Evolutionary conservation across 2,797 vertebrate species (phyloP), one percentile per base, ranked within the genome.

Genomic region (Mormyrops boulengeri): DNA sequence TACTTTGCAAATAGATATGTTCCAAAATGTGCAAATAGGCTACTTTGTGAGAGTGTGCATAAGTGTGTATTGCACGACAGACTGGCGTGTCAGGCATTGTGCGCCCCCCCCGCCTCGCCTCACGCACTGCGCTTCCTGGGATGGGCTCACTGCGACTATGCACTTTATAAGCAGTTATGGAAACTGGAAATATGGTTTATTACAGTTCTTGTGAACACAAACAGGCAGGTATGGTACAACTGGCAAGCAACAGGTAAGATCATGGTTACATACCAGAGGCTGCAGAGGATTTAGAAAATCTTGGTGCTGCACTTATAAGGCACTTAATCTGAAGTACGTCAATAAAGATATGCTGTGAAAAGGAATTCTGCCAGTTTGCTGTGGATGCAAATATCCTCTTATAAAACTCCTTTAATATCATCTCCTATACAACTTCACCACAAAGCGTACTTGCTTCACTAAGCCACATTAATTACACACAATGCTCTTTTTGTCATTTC

Each of bases 401-500:
- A 80, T 41, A 47, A 80, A 80, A 80, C 38, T 80, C 17, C 17
- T 80, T 80, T 80, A 41, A 80, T 19, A 44, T 80, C 73, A 44
- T 73, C 66, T 73, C 41, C 73, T 44, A 11, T 80, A 38, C 66
- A 38, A 73, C 73, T 80, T 47, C 73, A 44, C 19, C 73, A 80
- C 73, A 47, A 80, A 47, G 73, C 73, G 6, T n/a, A 80, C 73
- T 80, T 80, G 73, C 73, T 47, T 44, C 73, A 47, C 73, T 44
- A 80, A 80, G 73, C 73, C 73, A 80, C 82, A 85, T 52, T 85
- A 52, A 85, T 85, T 85, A 85, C 49, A 85, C 11, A 85, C n/a
- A 85, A 52, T 52, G 22, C 82, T 49, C 44, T 85, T 85, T 85
- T 30, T 85, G 82, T 85, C 44, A 22, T 85, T 85, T 85, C 49